Evolutionary conservation across 1,140 invertebrate genomes (phyloP).

Genomic region (Aplysia californica): DNA sequence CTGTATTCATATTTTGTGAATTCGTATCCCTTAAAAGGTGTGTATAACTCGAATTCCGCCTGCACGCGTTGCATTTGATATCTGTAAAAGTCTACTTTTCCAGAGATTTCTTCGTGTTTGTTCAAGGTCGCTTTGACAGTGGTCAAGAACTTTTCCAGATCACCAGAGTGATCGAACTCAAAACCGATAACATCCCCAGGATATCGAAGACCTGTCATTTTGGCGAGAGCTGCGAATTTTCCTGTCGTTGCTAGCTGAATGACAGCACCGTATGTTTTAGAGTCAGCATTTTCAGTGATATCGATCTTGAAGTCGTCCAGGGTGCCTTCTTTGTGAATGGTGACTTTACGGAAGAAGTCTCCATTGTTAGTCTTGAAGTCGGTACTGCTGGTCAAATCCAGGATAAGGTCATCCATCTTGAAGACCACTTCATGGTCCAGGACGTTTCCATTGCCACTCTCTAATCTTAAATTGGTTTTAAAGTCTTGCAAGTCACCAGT

Average conservation of each 20-base stretch:
- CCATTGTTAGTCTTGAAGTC: neutral
- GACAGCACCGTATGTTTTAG: neutral
- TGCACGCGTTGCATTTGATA: neutral
- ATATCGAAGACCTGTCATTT: too few species aligned
- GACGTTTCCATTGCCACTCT: neutral
- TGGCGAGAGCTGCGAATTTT: too few species aligned
- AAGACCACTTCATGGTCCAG: neutral
- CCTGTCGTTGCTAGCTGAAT: too few species aligned
- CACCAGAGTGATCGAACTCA: constrained; percentile 15
- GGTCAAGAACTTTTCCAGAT: neutral
- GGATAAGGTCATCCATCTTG: neutral
- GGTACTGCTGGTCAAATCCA: neutral
- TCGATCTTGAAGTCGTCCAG: neutral
- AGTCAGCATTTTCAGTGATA: neutral
- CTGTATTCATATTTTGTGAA: neutral
- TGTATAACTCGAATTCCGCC: neutral
- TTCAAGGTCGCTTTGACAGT: neutral
- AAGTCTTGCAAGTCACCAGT: neutral
- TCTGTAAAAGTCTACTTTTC: constrained; percentile 3
- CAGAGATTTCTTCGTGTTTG: neutral
- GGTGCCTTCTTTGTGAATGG: constrained; percentile 6
- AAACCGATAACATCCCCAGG: neutral
- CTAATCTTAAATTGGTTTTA: neutral
- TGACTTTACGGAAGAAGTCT: neutral
- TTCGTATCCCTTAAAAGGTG: constrained; percentile 1